Percentiles rank a stretch among this genome's conserved stretches.
Conservation (phyloP, 2,113 vertebrate species). For the Patagioenas fasciata region DNA sequence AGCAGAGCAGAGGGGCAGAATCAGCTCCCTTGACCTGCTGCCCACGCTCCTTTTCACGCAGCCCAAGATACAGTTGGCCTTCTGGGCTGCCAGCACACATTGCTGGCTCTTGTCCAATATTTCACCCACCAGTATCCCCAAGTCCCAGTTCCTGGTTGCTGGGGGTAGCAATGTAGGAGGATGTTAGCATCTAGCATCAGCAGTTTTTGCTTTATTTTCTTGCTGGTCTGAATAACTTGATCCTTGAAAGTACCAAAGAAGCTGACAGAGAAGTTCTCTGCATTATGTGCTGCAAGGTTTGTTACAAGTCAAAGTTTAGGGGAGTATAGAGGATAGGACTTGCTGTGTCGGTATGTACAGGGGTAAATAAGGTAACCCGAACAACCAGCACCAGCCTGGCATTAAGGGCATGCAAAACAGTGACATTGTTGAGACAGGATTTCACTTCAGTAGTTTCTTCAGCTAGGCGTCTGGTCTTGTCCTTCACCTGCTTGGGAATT, state of each 20-base stretch:
- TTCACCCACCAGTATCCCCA: too few species aligned
- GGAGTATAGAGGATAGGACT: neutral
- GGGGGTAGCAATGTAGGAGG: neutral
- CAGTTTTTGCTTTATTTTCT: neutral
- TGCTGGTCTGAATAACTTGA: slow-evolving; percentile 21
- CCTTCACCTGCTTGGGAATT: neutral
- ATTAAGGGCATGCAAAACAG: neutral
- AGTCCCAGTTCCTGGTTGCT: neutral
- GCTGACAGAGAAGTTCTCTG: slow-evolving; percentile 10
- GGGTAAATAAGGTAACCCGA: neutral
- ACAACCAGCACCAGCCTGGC: neutral
- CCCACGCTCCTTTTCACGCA: too few species aligned
- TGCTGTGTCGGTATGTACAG: neutral
- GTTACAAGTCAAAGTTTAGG: neutral
- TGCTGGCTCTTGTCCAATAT: too few species aligned
- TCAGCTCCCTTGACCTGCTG: too few species aligned
- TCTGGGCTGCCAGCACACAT: too few species aligned
- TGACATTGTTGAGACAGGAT: neutral
- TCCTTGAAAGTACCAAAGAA: neutral
- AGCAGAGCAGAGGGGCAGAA: too few species aligned
- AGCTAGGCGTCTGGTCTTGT: neutral
- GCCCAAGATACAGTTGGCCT: too few species aligned
- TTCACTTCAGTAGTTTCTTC: neutral
- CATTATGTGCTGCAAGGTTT: neutral
- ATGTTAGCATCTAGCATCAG: neutral